Evolutionary conservation across 2,888 invertebrate species (phyloP), one percentile per base, ranked within the genome.

Genomic region (Parnassius smintheus): DNA sequence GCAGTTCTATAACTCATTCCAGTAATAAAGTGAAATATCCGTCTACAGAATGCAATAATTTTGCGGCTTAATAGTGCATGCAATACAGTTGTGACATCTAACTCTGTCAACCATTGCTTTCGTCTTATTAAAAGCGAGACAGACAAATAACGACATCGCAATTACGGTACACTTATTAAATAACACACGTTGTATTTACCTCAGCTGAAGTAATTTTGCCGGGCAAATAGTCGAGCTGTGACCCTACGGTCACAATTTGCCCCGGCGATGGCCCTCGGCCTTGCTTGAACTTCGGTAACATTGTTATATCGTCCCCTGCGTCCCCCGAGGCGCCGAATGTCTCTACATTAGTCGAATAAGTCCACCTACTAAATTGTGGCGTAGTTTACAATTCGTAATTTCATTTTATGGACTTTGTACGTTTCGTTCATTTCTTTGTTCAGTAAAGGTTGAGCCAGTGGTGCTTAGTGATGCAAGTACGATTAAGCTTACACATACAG

Each of bases 231-330:
- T 78, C 80, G 78, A 76, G 72, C 75, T 77, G 81, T 85, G 83
- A 86, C 85, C 86, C 81, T 83, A 85, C 81, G 85, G 82, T 85
- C 82, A 84, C 84, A 86, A 85, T 86, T 85, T 86, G 83, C 81
- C 75, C 76, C 75, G 73, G 76, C 79, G 77, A 82, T 83, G 82
- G 85, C 85, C 81, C 81, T 75, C 82, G 81, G 85, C 81, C 83
- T 82, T 83, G 82, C 81, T 81, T 84, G 82, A 87, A 87, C 87
- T 88, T 83, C 75, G 78, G 81, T 89, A 89, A 90, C 88, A 79
- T 80, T 82, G 87, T 89, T 90, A 89, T 78, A 76, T 77, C 76
- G 78, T 77, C 85, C 87, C 85, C 81, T 75, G 71, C 75, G 76
- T 86, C 86, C 88, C 89, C 74, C 72, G 85, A 81, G 88, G 88